Base-by-base conservation (phyloP, 1,140 invertebrate genomes). In the Orchestia grillus region DNA sequence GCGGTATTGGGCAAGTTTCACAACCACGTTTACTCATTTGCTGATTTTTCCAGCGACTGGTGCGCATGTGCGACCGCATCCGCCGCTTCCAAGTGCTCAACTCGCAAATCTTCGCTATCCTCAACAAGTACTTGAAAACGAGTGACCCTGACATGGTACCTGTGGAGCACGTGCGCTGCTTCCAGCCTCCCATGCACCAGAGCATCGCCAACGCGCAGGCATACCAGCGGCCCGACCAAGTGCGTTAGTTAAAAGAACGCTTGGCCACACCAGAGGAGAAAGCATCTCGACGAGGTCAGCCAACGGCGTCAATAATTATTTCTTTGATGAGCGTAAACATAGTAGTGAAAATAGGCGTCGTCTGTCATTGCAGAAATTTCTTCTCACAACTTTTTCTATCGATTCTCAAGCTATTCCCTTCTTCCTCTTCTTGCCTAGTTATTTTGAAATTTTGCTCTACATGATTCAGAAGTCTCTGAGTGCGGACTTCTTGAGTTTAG, bases 71-170 rank as follows among this genome's bases (percentile, higher is more conserved):
- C 94, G 99, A 99, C 97, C 98, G 99, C 96, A 99, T 99, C 97
- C 98, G 99, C 95, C 98, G 99, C 96, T 99, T 99, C 97, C 99
- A 99, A 98, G 99, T 99, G 96, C 98, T 99, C 88, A 99, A 99
- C 97, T 99, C 99, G 94, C 99, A 99, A 98, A 99, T 99, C 96
- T 99, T 99, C 98, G 99, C 99, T 42, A 98, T 99, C 88, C 98
- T 99, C 47, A 99, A 99, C 97, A 99, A 99, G 97, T 99, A 99
- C 97, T 98, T 99, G 62, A 99, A 99, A 97, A 98, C 98, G 47
- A 98, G 98, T 96, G 98, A 99, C 97, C 98, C 98, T 96, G 98
- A 99, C 97, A 98, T 98, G 91, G 98, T 99, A 95, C 99, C 99
- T 44, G 99, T 99, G 28, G 99, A 99, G 97, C 99, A 99, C 97